phyloP scores from a whole-genome alignment of 2,888 invertebrate species.

The Heliconius erato region DNA sequence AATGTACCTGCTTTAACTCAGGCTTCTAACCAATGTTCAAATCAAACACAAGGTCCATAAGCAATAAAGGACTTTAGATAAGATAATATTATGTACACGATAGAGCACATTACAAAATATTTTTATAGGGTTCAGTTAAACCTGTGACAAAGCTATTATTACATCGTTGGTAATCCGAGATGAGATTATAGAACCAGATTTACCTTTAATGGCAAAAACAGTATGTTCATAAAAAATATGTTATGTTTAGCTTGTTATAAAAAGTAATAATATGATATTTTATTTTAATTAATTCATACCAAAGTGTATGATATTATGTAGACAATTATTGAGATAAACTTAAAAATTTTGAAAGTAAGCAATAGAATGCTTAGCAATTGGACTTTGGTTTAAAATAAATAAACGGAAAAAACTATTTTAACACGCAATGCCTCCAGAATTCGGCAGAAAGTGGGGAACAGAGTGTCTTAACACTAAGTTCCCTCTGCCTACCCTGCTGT shows the following conservation, averaged over 20 bases:
- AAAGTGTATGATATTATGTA: neutral
- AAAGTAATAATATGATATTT: neutral
- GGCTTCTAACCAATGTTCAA: neutral
- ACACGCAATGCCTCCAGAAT: neutral
- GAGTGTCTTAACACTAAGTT: no score
- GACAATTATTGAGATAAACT: neutral
- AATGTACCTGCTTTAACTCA: neutral
- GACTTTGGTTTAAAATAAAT: neutral
- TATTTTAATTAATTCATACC: neutral
- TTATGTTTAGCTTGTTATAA: neutral
- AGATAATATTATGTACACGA: neutral
- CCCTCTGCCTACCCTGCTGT: no score
- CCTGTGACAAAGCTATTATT: conserved; percentile 14
- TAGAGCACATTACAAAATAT: conserved; percentile 10
- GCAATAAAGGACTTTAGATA: neutral
- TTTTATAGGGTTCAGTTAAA: conserved; percentile 14
- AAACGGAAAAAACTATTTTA: neutral
- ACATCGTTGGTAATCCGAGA: neutral
- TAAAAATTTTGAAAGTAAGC: neutral
- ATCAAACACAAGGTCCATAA: neutral
- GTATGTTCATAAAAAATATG: neutral
- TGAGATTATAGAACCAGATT: neutral
- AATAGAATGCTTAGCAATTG: neutral
- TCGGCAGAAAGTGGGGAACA: no score
- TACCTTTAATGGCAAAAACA: neutral